Conservation (phyloP, 2,888 invertebrate genomes). For the Bruchidius siliquastri region DNA sequence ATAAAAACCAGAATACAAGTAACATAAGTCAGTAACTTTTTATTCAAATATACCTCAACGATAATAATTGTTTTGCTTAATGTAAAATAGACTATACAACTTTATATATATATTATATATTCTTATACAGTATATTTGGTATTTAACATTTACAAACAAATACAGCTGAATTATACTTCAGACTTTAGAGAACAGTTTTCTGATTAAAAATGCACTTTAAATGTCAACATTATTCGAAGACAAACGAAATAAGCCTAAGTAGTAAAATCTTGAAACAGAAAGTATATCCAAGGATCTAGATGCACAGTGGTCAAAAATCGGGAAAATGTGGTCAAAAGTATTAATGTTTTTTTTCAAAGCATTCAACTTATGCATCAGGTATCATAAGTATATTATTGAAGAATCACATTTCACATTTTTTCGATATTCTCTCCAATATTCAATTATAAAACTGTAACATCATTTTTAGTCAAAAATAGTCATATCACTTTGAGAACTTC, state of each 20-base stretch:
- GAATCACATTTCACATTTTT: too few species aligned
- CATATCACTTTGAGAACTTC: too few species aligned
- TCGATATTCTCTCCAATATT: too few species aligned
- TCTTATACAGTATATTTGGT: slow-evolving; percentile 27
- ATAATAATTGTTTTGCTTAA: slow-evolving; percentile 30
- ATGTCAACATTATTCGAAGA: neutral
- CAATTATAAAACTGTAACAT: too few species aligned
- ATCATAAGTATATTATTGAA: too few species aligned
- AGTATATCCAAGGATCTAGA: neutral
- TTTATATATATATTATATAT: slow-evolving; percentile 13
- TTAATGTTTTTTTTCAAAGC: too few species aligned
- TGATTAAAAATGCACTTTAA: neutral
- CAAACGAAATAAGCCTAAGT: neutral
- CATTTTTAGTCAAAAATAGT: too few species aligned
- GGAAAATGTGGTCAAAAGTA: too few species aligned
- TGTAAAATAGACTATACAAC: slow-evolving; percentile 31
- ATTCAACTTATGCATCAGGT: too few species aligned
- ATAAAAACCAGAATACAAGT: too few species aligned
- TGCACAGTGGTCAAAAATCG: neutral
- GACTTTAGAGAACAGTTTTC: neutral
- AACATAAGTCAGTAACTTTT: slow-evolving; percentile 24
- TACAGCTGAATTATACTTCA: neutral
- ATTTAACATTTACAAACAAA: slow-evolving; percentile 12
- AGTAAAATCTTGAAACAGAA: neutral
- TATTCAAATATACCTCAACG: slow-evolving; percentile 31